Conservation (phyloP, 2,797 vertebrate genomes). For the Mus caroli region DNA sequence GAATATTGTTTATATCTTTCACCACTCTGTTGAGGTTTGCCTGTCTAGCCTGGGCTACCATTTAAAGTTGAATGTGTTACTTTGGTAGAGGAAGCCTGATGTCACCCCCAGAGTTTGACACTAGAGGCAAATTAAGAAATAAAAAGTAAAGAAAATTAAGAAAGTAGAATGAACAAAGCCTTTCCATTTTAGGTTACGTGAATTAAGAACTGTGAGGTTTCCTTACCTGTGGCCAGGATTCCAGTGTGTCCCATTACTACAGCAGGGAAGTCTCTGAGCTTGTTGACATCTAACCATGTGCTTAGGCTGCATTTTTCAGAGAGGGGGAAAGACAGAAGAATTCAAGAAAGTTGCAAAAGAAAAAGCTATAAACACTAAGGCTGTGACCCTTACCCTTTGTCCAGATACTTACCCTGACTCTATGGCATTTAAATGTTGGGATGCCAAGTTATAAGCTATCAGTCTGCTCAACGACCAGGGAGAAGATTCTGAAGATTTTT, state of each 20-base stretch:
- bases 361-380: background rate
- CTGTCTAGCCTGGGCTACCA: background rate
- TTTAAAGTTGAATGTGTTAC: background rate
- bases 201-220: background rate
- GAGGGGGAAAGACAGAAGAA: background rate
- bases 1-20: background rate
- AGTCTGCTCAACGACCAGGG: rapidly evolving
- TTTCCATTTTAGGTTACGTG: background rate
- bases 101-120: background rate
- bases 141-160: background rate
- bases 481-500: background rate
- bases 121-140: background rate
- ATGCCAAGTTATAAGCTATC: background rate
- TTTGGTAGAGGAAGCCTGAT: background rate
- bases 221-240: no score
- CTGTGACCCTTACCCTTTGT: background rate
- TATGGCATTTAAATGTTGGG: background rate
- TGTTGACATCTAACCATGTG: background rate
- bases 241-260: background rate
- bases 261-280: background rate
- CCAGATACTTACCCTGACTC: background rate
- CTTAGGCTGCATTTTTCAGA: background rate
- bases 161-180: background rate
- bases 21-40: background rate
- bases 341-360: background rate